phyloP scores from a whole-genome alignment of 2,888 invertebrate species.

The Rosalia funebris region DNA sequence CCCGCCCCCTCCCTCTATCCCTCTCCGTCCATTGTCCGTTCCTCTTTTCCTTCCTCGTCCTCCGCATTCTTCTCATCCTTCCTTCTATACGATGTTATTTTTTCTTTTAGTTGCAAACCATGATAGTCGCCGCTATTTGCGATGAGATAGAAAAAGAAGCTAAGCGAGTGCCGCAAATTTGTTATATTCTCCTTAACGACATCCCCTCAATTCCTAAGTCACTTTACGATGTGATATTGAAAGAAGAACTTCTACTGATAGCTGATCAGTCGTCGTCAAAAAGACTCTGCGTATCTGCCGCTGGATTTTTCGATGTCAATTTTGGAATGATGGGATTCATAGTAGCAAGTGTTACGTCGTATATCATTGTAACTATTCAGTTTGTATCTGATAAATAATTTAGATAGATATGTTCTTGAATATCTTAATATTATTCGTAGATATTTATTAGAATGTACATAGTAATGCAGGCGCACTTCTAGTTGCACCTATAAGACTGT shows the following conservation, averaged over 20 bases:
- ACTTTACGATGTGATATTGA: constrained; percentile 24
- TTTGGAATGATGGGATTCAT: constrained; percentile 46
- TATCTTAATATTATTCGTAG: too few species aligned
- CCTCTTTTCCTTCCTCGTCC: too few species aligned
- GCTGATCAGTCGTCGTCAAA: constrained; percentile 41
- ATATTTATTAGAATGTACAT: too few species aligned
- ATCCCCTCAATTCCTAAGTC: constrained; percentile 31
- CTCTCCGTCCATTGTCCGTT: too few species aligned
- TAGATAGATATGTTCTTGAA: too few species aligned
- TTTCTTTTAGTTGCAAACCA: constrained; percentile 25
- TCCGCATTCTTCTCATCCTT: too few species aligned
- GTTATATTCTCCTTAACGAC: constrained; percentile 40
- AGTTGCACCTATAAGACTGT: too few species aligned
- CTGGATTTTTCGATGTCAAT: constrained; percentile 49
- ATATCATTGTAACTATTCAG: constrained; percentile 41
- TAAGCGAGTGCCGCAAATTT: constrained; percentile 38
- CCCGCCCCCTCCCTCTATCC: too few species aligned
- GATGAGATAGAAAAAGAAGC: constrained; percentile 42
- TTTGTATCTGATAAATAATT: background rate
- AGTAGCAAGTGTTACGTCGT: constrained; percentile 48
- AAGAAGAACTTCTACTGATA: constrained; percentile 39
- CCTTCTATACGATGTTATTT: too few species aligned
- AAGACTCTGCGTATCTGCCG: constrained; percentile 44
- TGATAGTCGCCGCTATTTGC: constrained; percentile 40
- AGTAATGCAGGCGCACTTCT: too few species aligned